Evolutionary conservation across 2,888 invertebrate genomes (phyloP).

Genomic region (Uropetala carovei): DNA sequence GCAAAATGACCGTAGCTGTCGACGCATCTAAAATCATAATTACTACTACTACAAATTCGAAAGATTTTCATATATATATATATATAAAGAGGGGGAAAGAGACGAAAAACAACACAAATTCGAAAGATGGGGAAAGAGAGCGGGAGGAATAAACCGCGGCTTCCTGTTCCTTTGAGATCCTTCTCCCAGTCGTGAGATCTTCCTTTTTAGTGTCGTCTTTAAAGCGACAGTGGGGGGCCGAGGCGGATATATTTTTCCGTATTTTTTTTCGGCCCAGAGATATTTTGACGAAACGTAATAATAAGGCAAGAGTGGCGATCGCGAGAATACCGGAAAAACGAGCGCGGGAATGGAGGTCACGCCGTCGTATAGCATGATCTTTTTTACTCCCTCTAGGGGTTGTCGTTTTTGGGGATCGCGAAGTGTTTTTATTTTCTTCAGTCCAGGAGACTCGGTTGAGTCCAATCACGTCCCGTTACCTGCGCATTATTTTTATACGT

Average conservation of each 20-base stretch:
- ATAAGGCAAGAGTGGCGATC: background rate
- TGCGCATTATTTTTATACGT: background rate
- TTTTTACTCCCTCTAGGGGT: background rate
- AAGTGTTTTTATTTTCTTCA: background rate
- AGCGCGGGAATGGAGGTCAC: background rate
- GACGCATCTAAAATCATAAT: no score
- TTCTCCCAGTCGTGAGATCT: background rate
- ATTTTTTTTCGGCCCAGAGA: background rate
- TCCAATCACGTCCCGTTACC: slow-evolving; percentile 11
- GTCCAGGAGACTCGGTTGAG: background rate
- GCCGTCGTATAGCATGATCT: background rate
- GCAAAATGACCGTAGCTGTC: no score
- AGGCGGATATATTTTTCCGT: background rate
- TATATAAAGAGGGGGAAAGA: no score
- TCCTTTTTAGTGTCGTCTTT: background rate
- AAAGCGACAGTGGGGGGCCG: background rate
- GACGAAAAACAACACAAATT: no score
- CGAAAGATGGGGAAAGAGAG: no score
- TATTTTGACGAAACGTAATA: slow-evolving; percentile 28
- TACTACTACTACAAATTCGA: no score
- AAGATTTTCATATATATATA: no score
- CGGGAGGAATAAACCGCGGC: background rate
- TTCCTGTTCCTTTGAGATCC: background rate
- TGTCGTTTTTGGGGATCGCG: background rate
- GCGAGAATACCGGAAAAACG: background rate